These are phyloP conservation scores for Mesopsocus fuscifrons DNA, from an alignment of 2,888 invertebrate genomes.

Conservation along the genomic window DNA sequence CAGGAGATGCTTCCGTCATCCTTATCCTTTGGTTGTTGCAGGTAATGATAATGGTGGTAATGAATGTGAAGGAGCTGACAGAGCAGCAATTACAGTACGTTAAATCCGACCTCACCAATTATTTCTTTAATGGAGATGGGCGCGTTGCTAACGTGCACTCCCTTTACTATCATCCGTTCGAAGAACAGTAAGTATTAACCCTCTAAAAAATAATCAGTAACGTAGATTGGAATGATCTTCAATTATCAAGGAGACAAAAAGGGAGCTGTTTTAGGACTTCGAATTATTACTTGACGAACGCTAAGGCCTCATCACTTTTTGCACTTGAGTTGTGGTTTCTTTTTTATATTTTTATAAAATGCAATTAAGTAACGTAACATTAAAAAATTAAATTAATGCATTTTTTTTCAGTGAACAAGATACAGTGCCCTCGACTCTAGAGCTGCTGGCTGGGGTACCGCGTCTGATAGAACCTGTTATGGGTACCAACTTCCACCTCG, in stretches of 20 bases:
- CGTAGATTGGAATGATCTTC: too few species aligned
- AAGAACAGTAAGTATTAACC: background rate
- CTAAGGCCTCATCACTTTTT: too few species aligned
- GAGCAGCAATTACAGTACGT: conserved; percentile 22
- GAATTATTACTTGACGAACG: too few species aligned
- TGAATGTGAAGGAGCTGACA: conserved; percentile 25
- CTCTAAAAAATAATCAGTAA: too few species aligned
- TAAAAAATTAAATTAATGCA: too few species aligned
- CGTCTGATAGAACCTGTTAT: background rate
- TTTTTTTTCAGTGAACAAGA: conserved; percentile 2
- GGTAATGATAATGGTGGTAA: conserved; percentile 26
- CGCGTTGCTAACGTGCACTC: conserved; percentile 21
- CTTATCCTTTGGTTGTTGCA: too few species aligned
- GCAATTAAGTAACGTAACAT: too few species aligned
- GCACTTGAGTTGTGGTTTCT: too few species aligned
- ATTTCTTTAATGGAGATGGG: conserved; percentile 22
- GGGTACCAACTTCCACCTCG: conserved; percentile 2
- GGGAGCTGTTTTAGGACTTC: too few species aligned
- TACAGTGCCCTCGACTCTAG: background rate
- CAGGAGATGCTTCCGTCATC: too few species aligned
- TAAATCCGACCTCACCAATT: conserved; percentile 19
- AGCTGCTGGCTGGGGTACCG: background rate
- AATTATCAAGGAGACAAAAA: too few species aligned
- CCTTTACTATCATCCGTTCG: conserved; percentile 22
- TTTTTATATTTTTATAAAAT: background rate